These are phyloP conservation scores for Homarus americanus DNA, from an alignment of 1,140 invertebrate genomes.

Conservation along the genomic window DNA sequence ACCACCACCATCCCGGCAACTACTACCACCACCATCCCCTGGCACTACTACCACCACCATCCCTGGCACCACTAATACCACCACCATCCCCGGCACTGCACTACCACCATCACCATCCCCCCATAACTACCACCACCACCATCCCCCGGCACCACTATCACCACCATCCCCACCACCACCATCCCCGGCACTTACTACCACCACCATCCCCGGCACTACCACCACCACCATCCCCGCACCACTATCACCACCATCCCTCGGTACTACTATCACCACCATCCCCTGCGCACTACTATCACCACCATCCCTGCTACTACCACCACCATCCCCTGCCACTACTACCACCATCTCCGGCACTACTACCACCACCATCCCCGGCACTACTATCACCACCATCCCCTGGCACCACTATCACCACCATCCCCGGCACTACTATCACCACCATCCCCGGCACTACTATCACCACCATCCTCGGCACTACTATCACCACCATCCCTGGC, in stretches of 20 bases:
- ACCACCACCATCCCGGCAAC: no score
- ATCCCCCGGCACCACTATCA: no score
- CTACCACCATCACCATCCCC: background rate
- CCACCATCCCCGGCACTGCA: no score
- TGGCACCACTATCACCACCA: background rate
- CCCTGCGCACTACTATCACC: background rate
- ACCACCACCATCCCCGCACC: background rate
- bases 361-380: background rate
- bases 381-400: background rate
- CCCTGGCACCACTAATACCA: no score
- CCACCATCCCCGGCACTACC: no score
- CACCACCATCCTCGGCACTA: no score
- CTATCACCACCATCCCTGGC: no score
- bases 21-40: no score
- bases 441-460: no score
- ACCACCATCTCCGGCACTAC: background rate
- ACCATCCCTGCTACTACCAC: background rate
- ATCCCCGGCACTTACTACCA: background rate
- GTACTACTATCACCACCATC: background rate
- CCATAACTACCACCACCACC: background rate
- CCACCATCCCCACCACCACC: background rate
- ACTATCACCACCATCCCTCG: background rate
- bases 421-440: no score
- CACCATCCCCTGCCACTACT: background rate
- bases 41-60: no score